Base-by-base conservation (phyloP, 1,140 invertebrate genomes). In the Cryptotermes secundus region DNA sequence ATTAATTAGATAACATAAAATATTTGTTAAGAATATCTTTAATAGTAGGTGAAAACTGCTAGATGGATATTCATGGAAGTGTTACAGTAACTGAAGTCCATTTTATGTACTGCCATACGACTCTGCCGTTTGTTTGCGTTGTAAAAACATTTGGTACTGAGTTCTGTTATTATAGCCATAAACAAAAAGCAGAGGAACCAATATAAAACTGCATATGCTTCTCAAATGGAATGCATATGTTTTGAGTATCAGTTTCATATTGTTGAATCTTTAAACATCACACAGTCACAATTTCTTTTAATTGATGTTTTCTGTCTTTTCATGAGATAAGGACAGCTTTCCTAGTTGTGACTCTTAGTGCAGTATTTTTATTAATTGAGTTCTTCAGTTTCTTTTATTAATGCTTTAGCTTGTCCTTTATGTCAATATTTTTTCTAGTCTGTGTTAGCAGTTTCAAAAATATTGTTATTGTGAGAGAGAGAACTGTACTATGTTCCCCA, bases 341-440 rank as follows among this genome's bases (percentile, higher is more conserved):
- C 59, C 59, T n/a, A 72, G 26, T 9, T n/a, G 7, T 72, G 59
- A 72, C 26, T 72, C n/a, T 72, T n/a, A 72, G 59, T 72, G 59
- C 59, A 72, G 31, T 72, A 72, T 72, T 72, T 72, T 72, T 72
- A 72, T 72, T 72, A n/a, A 72, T n/a, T 31, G 59, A n/a, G 4
- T 26, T 72, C 16, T 31, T n/a, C 59, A 72, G 9, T 72, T 49
- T 31, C 3, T 72, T 72, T 72, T 72, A 3, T 72, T 72, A 31
- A 49, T 49, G 45, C 45, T 72, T 72, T 72, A 10, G 59, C n/a
- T 72, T 26, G 26, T 14, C 59, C 59, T 72, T 72, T 31, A 49
- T 31, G 14, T 72, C 0, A n/a, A 31, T 31, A n/a, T 31, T 31
- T 72, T 65, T 72, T 72, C 59, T 72, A 72, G 59, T 72, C 59